Conservation (phyloP, 2,888 invertebrate species). For the Elmis aenea region DNA sequence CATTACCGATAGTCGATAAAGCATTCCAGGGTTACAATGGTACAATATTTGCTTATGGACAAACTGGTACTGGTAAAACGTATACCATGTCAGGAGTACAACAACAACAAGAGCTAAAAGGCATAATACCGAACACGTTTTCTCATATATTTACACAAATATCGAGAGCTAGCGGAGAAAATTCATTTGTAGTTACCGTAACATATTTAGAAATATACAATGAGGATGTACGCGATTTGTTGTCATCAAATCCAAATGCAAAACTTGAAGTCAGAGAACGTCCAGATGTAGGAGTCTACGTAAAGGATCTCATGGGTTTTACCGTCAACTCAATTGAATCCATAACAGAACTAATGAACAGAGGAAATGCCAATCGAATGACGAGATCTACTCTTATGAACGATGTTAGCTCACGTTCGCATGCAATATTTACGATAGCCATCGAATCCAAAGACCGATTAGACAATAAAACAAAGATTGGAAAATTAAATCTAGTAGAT, state of each 20-base stretch:
- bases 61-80: constrained; percentile 97
- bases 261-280: constrained; percentile 91
- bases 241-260: constrained; percentile 77
- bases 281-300: constrained; percentile 95
- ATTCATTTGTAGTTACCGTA: constrained; percentile 84
- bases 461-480: constrained; percentile 84
- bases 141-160: constrained; percentile 98
- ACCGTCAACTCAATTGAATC: constrained; percentile 73
- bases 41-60: constrained; percentile 83
- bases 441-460: constrained; percentile 89
- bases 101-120: constrained; percentile 80
- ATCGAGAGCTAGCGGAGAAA: constrained; percentile 76
- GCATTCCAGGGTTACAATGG: constrained; percentile 97
- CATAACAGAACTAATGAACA: constrained; percentile 54
- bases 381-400: constrained; percentile 97
- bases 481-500: constrained; percentile 96
- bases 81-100: constrained; percentile 96
- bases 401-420: constrained; percentile 90
- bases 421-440: constrained; percentile 97
- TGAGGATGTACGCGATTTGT: constrained; percentile 94
- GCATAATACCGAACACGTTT: constrained; percentile 98
- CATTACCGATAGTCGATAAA: constrained; percentile 94
- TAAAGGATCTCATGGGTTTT: constrained; percentile 94
- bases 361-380: constrained; percentile 91
- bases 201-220: constrained; percentile 99